Base-by-base conservation (phyloP, 1,140 invertebrate genomes). In the Heliconius nattereri region DNA sequence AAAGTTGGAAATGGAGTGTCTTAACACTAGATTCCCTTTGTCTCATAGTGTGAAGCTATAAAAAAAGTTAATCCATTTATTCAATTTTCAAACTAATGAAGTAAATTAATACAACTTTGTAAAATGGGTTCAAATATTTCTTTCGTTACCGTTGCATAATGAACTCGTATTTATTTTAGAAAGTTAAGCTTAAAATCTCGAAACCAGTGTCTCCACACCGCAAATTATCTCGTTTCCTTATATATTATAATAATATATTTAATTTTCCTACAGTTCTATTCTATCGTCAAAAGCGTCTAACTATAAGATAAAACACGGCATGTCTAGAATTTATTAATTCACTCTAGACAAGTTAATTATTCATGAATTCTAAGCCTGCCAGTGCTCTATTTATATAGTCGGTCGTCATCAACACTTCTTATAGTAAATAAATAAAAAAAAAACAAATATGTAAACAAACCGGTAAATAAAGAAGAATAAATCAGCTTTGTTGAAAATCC, bases 401-500 rank as follows among this genome's bases (percentile, higher is more conserved):
- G 60, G 23, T 66, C 60, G 60, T n/a, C 23, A 26, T 13, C 9
- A 66, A 66, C n/a, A 60, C 54, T 60, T 66, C 11, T 16, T 66
- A 3, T 66, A 66, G 23, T 66, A 29, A 66, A 23, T 7, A 26
- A 66, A 66, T 35, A 23, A 66, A 72, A 26, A n/a, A 70, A 76
- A n/a, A 54, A 71, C 66, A 71, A 29, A 32, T 35, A 71, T 45
- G 37, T 26, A 73, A 81, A 90, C 88, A 54, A 85, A 93, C 92
- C 92, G 91, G 84, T 92, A 90, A 81, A 90, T 81, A 73, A 94
- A 90, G 78, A 91, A 91, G 7, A 91, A 83, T n/a, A 93, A 75
- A 71, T 93, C 90, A 8, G 92, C 90, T 78, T 93, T 94, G 29
- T 85, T 91, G 75, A 94, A 92, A 32, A 94, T 81, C 91, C 91